phyloP scores from a whole-genome alignment of 1,140 invertebrate species.

The Trissolcus basalis region DNA sequence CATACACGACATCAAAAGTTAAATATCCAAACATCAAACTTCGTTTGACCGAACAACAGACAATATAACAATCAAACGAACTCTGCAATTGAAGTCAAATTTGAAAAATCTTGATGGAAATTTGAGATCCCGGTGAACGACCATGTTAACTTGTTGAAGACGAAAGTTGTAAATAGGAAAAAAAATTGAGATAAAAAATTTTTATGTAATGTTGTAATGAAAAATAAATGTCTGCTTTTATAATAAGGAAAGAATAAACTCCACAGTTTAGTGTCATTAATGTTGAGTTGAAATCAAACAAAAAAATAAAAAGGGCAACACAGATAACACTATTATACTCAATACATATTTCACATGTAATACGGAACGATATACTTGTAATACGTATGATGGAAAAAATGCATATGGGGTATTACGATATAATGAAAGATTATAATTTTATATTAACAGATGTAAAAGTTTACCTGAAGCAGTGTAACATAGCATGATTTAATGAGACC shows the following conservation, averaged over 20 bases:
- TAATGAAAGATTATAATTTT: slow-evolving; percentile 76
- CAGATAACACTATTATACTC: slow-evolving; percentile 51
- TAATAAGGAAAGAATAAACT: slow-evolving; percentile 12
- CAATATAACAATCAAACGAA: slow-evolving; percentile 19
- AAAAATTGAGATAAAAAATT: slow-evolving; percentile 10
- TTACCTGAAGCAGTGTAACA: slow-evolving; percentile 71
- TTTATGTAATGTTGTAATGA: slow-evolving; percentile 50
- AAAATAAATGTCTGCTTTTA: slow-evolving; percentile 48
- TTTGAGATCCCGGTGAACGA: background rate
- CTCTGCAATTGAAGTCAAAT: background rate
- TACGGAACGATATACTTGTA: slow-evolving; percentile 52
- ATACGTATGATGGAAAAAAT: slow-evolving; percentile 54
- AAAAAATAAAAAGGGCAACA: slow-evolving; percentile 30
- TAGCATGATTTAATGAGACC: slow-evolving; percentile 68
- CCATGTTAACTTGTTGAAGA: slow-evolving; percentile 29
- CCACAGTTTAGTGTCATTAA: slow-evolving; percentile 32
- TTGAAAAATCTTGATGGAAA: slow-evolving; percentile 28
- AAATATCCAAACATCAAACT: too few species aligned
- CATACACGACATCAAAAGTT: too few species aligned
- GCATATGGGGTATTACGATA: slow-evolving; percentile 70
- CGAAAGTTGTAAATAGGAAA: slow-evolving; percentile 34
- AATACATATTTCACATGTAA: slow-evolving; percentile 55
- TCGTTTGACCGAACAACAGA: background rate
- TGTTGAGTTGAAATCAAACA: slow-evolving; percentile 37
- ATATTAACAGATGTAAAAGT: slow-evolving; percentile 71